Base-by-base conservation (phyloP, 2,113 vertebrate genomes). In the Siniperca chuatsi region DNA sequence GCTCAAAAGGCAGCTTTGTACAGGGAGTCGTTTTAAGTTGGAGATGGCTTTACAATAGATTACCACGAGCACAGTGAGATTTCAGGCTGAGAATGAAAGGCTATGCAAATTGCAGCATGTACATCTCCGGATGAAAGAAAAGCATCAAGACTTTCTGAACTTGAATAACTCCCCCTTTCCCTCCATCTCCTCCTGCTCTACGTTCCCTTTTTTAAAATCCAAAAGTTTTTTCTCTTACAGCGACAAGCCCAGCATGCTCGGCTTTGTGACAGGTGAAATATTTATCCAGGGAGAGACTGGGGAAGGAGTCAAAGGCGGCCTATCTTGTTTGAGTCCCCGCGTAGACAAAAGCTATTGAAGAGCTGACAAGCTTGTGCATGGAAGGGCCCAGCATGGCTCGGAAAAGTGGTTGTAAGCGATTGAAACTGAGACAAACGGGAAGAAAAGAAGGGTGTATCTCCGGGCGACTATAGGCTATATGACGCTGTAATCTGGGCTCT, bases 301-400 rank as follows among this genome's bases (percentile, higher is more conserved):
- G 82, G 77, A n/a, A 23, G 61, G 83, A 76, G 79, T 81, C 81
- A 84, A 83, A 91, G 86, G 80, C 79, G 55, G 84, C 89, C 76
- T 62, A 62, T 79, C 90, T 87, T 83, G 86, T 91, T 87, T 77
- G 73, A 91, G 87, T 90, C 89, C 42, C 81, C 11, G 21, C 69
- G 21, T 5, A 90, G 87, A 94, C 90, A 94, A 95, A 95, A 78
- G 90, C 94, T 55, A 92, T 93, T 94, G 93, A 94, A 37, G 79
- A 46, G 79, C 90, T 85, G 91, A 94, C 94, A 93, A 86, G 94
- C 90, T 82, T 4, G 40, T 79, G 92, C 91, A 89, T 57, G 85
- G 90, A 90, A 64, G 58, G 85, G 90, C 85, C 83, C 86, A 83
- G 92, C 86, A 62, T 71, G 79, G 77, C 86, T 71, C 23, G 79